These are phyloP conservation scores for Bimastos eiseni DNA, from an alignment of 2,888 invertebrate species.

Conservation along the genomic window DNA sequence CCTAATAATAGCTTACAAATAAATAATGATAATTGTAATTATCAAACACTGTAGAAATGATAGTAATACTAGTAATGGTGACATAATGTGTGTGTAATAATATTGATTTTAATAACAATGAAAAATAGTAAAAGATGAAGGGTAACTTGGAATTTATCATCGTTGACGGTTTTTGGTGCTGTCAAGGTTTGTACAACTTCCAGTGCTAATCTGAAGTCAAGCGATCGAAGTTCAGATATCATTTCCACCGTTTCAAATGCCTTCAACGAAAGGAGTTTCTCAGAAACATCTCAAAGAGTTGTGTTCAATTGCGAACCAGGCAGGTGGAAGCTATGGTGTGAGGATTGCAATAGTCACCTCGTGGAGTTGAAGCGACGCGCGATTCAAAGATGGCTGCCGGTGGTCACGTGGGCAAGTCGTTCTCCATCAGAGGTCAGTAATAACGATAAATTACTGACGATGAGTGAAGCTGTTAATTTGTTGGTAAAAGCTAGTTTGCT, in stretches of 20 bases:
- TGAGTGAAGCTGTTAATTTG: too few species aligned
- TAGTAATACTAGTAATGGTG: too few species aligned
- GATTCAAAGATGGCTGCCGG: conserved; percentile 30
- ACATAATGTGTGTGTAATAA: too few species aligned
- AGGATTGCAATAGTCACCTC: conserved; percentile 29
- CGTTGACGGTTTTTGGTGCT: background rate
- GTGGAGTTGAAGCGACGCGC: conserved; percentile 38
- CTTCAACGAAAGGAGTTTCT: background rate
- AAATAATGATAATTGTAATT: too few species aligned
- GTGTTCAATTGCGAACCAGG: background rate
- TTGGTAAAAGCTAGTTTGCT: too few species aligned
- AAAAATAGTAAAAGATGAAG: too few species aligned
- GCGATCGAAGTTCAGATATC: background rate
- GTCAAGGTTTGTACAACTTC: background rate
- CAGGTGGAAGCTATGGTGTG: conserved; percentile 29
- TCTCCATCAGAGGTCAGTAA: background rate
- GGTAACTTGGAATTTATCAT: too few species aligned
- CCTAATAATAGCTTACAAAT: too few species aligned
- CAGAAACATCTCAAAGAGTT: background rate
- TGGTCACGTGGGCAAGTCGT: background rate
- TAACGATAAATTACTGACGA: too few species aligned
- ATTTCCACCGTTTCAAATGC: background rate
- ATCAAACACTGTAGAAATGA: too few species aligned
- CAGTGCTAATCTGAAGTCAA: background rate
- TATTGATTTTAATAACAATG: too few species aligned